Evolutionary conservation across 2,113 vertebrate species (phyloP), one percentile per base, ranked within the genome.

Genomic region (Lontra canadensis): DNA sequence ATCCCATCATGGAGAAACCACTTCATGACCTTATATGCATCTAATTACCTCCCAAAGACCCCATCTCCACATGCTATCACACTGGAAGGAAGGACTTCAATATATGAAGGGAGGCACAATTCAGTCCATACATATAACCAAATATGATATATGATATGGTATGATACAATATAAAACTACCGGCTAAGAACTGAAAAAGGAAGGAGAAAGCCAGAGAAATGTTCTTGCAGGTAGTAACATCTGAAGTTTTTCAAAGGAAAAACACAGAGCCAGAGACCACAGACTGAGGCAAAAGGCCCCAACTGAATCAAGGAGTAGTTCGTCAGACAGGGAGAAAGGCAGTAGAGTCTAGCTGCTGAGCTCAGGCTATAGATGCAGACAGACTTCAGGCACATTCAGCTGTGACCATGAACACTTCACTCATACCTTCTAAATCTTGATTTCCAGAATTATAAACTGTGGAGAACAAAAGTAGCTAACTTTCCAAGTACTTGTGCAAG

Each of bases 371-470:
- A 67, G 42, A 63, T 15, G 47, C 29, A 90, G 18, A 23, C 4
- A 80, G 49, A 89, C 39, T 13, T 31, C 26, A 18, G 11, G 23
- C 17, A 69, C 39, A 82, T 52, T 4, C 42, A 57, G 29, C 8
- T 79, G 65, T 49, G 76, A n/a, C 34, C 67, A 87, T 78, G 26
- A 79, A 88, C 61, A 97, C 95, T 95, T 92, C 65, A 86, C 49
- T 88, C 88, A 76, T 78, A 83, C 47, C 61, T 12, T 67, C 57
- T n/a, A 65, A 83, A 17, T 34, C 74, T 88, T 15, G 36, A 73
- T 76, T 23, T 67, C 47, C 31, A 20, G 7, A 34, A 69, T 21
- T 81, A 29, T 39, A 85, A 85, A 89, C 10, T 14, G 14, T 21
- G 21, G 59, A 63, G 36, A 76, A 79, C 67, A 55, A 17, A 18